Conservation (phyloP, 1,140 invertebrate genomes). For the Drosophila triauraria region DNA sequence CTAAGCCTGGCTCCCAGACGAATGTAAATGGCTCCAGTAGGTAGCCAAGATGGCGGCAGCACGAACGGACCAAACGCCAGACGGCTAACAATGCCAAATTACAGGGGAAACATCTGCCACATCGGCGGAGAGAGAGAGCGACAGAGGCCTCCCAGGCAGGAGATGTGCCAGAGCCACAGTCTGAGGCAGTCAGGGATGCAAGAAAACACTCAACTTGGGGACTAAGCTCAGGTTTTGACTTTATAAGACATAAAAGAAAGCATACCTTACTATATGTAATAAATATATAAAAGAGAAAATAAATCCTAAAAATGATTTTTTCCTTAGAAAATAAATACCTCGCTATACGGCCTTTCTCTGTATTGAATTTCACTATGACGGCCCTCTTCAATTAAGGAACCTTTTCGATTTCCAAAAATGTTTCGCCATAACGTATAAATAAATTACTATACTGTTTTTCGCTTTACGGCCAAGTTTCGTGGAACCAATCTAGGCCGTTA, state of each 20-base stretch:
- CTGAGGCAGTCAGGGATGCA: conserved; percentile 10
- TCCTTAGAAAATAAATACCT: too few species aligned
- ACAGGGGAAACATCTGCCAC: conserved; percentile 60
- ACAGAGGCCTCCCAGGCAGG: conserved; percentile 19
- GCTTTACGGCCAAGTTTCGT: too few species aligned
- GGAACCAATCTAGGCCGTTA: too few species aligned
- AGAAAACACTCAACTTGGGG: neutral
- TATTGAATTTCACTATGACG: too few species aligned
- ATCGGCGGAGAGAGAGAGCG: neutral
- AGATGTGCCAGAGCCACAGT: conserved; percentile 18
- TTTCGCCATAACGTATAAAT: too few species aligned
- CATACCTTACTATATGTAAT: too few species aligned
- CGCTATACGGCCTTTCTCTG: too few species aligned
- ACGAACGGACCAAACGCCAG: conserved; percentile 52
- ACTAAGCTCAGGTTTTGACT: neutral
- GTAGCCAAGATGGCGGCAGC: conserved; percentile 72
- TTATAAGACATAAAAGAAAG: neutral
- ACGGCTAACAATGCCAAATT: conserved; percentile 53
- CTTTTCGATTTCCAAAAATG: too few species aligned
- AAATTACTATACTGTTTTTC: too few species aligned
- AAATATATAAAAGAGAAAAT: too few species aligned
- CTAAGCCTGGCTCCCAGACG: conserved; percentile 32
- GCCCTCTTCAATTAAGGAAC: too few species aligned
- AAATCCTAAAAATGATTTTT: too few species aligned
- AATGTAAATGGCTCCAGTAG: conserved; percentile 79